Evolutionary conservation across 2,888 invertebrate genomes (phyloP), one percentile per base, ranked within the genome.

Genomic region (Chloroclystis v-ata): DNA sequence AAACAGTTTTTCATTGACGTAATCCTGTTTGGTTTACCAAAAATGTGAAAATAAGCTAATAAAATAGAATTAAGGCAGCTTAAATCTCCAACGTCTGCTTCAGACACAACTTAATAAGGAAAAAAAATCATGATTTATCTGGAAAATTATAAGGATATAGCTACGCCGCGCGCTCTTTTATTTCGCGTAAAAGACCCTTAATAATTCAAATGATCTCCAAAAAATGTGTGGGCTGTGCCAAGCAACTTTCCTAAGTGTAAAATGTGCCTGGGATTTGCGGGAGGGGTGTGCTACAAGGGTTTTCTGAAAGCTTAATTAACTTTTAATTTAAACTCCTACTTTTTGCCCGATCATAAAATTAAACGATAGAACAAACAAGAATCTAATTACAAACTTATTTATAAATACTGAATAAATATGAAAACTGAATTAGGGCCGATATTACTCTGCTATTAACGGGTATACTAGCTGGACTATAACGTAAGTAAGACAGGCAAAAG

Each of bases 71-170:
- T 9, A 35, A 35, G 16, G 20, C 20, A 10, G 35, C 20, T 24
- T 24, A 35, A 35, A 35, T 49, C 52, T 37, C 49, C 58, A 47
- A 56, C 61, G 57, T 64, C 61, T 61, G 55, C 61, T 63, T 56
- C 53, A 59, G 61, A 60, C 60, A 60, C 57, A 61, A 57, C 56
- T 60, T 67, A 69, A 75, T 72, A 73, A 72, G 67, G 70, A 73
- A 74, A 72, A 72, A 67, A 64, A 65, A 58, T 64, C 49, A 45
- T 66, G 65, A 72, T 72, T 74, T 75, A 72, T 76, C 63, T 51
- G 47, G 49, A 39, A 67, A 67, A 71, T 72, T 67, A 72, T 71
- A 65, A 63, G 64, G 67, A 63, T 68, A 41, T 38, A 37, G 46
- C 61, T 61, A 29, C 52, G 46, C 54, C 59, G 39, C 29, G 29